Conservation (phyloP, 2,888 invertebrate species). For the Andricus quercusramuli region DNA sequence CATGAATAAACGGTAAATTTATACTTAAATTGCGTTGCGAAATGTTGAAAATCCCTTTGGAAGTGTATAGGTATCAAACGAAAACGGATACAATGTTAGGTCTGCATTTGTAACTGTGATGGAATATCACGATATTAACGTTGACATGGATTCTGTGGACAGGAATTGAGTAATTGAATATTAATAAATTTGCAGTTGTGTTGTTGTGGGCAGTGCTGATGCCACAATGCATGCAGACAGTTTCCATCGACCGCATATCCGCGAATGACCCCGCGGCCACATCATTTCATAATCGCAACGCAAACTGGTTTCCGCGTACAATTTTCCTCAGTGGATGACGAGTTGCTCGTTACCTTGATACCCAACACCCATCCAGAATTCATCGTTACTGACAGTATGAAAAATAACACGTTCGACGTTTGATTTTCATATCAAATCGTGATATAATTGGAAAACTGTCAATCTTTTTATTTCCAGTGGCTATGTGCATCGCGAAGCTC, state of each 20-base stretch:
- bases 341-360: slow-evolving; percentile 51
- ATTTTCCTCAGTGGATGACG: slow-evolving; percentile 59
- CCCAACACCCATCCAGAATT: neutral
- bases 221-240: slow-evolving; percentile 71
- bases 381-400: slow-evolving; percentile 41
- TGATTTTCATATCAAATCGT: slow-evolving; percentile 24
- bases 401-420: slow-evolving; percentile 25
- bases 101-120: slow-evolving; percentile 61
- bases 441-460: slow-evolving; percentile 26
- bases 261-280: slow-evolving; percentile 64
- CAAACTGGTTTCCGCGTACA: slow-evolving; percentile 70
- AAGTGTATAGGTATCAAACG: neutral
- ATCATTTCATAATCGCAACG: slow-evolving; percentile 74
- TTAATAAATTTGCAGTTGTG: slow-evolving; percentile 77
- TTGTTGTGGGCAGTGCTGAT: slow-evolving; percentile 72
- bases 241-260: slow-evolving; percentile 64
- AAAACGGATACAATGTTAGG: neutral
- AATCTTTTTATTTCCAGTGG: slow-evolving; percentile 14
- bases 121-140: slow-evolving; percentile 73
- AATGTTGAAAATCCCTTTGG: neutral
- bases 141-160: slow-evolving; percentile 66
- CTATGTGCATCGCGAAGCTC: neutral
- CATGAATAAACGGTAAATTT: too few relatives aligned
- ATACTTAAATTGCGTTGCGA: neutral
- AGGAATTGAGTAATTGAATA: slow-evolving; percentile 76